These are phyloP conservation scores for Psilopsiagon aurifrons DNA, from an alignment of 2,113 vertebrate species.

Conservation along the genomic window DNA sequence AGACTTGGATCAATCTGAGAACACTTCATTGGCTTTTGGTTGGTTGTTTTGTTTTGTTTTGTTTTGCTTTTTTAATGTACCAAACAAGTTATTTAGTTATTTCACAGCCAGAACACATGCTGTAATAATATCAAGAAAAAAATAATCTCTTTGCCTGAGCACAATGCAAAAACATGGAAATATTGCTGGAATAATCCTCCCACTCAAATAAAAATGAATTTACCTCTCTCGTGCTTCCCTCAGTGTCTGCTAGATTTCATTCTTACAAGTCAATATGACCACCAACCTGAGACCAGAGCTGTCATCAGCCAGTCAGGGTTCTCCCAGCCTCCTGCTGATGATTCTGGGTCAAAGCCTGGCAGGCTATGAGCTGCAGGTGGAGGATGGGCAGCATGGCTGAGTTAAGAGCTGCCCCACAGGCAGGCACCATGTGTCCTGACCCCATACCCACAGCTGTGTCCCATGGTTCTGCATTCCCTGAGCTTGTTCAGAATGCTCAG, in stretches of 20 bases:
- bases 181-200: neutral
- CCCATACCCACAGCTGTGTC: too few relatives aligned
- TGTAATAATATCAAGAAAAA: neutral
- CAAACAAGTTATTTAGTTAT: neutral
- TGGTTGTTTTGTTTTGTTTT: neutral
- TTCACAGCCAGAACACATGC: neutral
- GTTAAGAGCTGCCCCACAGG: neutral
- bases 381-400: rapidly evolving
- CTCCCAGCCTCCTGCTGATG: neutral
- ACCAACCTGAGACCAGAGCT: rapidly evolving
- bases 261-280: rapidly evolving
- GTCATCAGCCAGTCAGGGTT: rapidly evolving
- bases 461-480: neutral
- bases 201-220: neutral
- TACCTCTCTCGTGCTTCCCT: neutral
- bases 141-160: neutral
- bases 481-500: neutral
- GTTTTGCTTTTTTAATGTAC: neutral
- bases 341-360: neutral
- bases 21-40: neutral
- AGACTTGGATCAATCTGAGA: neutral
- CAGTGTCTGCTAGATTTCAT: neutral
- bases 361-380: neutral
- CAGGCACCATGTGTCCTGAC: rapidly evolving
- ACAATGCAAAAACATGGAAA: neutral